Base-by-base conservation (phyloP, 1,140 invertebrate genomes). In the Ruditapes philippinarum region DNA sequence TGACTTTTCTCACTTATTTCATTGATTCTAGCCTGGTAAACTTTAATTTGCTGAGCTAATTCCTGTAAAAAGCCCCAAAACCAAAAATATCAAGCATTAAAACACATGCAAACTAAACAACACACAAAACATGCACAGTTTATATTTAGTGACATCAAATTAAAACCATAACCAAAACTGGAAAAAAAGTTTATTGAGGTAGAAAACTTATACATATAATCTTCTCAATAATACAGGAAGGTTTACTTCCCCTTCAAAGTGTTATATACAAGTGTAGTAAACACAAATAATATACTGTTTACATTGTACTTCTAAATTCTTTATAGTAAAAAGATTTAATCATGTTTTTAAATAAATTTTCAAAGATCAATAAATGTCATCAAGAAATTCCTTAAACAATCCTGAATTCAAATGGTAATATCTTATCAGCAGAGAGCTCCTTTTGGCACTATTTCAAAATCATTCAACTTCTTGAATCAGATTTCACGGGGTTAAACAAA, bases 21-120 rank as follows among this genome's bases (percentile, higher is more conserved):
- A 89, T 89, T 91, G 28, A 96, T 92, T 90, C 89, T 93, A 54
- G 90, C 91, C 68, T 95, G 93, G 91, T 95, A 95, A 14, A 84
- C 82, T 91, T 94, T 94, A 73, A 95, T 96, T 88, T 96, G 93
- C 57, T 91, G 93, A 65, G 93, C 93, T 90, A 96, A 91, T 65
- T 89, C 94, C 95, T 96, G 93, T 92, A 93, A 94, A 68, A 70
- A 90, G 38, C 54, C 49, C 84, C 84, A 57, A 86, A 73, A 54
- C 74, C 74, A 78, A 78, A 31, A 25, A 87, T 36, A 78, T 51
- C 42, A 73, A 68, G 38, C 81, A 38, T 17, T 2, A 60, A 60
- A 38, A 62, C 45, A 51, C 82, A 86, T 54, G 51, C 79, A 81
- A 81, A 54, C 49, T 36, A 17, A 4, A 36, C 74, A 78, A 76